These are phyloP conservation scores for Liodrosophila aerea DNA, from an alignment of 2,888 invertebrate species.

Conservation along the genomic window DNA sequence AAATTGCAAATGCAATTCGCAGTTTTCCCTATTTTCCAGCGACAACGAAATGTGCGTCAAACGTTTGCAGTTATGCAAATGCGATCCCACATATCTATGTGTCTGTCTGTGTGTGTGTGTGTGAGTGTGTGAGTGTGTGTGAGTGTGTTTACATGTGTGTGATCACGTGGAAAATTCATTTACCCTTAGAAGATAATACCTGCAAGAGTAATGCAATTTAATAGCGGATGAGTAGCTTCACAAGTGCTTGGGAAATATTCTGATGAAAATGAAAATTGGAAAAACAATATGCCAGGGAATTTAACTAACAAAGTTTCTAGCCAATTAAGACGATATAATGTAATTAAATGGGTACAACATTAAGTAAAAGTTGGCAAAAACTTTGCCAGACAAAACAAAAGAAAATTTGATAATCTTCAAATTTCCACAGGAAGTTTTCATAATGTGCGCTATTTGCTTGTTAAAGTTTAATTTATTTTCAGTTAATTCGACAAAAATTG, in stretches of 20 bases:
- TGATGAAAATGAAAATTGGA: background rate
- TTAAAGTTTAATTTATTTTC: slow-evolving; percentile 38
- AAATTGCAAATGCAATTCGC: slow-evolving; percentile 46
- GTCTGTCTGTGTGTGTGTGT: background rate
- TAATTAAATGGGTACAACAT: background rate
- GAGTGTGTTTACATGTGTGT: slow-evolving; percentile 1
- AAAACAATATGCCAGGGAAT: slow-evolving; percentile 2
- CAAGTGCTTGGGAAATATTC: background rate
- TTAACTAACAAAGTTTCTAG: slow-evolving; percentile 9
- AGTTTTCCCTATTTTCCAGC: slow-evolving; percentile 33
- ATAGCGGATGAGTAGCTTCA: no score
- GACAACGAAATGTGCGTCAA: slow-evolving; percentile 22
- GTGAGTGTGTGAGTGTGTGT: slow-evolving; percentile 17
- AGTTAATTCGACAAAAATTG: slow-evolving; percentile 44
- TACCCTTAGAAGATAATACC: no score
- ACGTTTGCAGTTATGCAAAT: slow-evolving; percentile 60
- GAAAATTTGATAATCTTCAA: slow-evolving; percentile 34
- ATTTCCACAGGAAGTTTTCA: slow-evolving; percentile 25
- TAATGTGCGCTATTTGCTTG: slow-evolving; percentile 18
- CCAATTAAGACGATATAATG: background rate
- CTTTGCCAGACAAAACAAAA: slow-evolving; percentile 16
- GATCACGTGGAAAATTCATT: slow-evolving; percentile 12
- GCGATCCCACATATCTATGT: slow-evolving; percentile 21
- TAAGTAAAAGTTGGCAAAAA: slow-evolving; percentile 18
- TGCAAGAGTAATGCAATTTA: no score